Percentiles rank a stretch among this genome's conserved stretches.
Evolutionary conservation across 2,888 invertebrate genomes (phyloP).

Genomic region (Carterocephalus palaemon): DNA sequence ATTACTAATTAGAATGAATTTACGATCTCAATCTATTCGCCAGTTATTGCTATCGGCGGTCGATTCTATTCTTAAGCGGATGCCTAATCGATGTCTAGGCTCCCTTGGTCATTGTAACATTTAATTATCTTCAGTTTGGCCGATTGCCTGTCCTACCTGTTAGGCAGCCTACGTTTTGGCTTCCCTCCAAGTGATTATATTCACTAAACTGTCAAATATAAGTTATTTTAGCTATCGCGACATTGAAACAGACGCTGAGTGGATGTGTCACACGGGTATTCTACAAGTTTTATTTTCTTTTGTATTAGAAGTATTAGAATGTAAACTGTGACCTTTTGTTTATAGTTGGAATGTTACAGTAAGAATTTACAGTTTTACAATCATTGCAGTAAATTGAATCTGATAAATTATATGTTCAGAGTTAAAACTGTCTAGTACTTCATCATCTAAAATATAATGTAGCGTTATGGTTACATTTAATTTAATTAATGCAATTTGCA

Average conservation of each 20-base stretch:
- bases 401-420: too few relatives aligned
- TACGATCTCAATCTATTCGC: constrained; percentile 4
- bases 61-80: constrained; percentile 42
- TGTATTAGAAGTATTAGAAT: not conserved
- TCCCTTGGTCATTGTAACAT: constrained; percentile 69
- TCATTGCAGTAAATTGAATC: too few relatives aligned
- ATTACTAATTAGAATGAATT: constrained; percentile 4
- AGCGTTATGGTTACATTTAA: too few relatives aligned
- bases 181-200: constrained; percentile 67
- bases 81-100: constrained; percentile 57
- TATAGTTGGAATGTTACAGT: too few relatives aligned
- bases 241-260: constrained; percentile 58
- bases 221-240: constrained; percentile 75
- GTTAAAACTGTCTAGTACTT: too few relatives aligned
- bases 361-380: too few relatives aligned
- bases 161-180: constrained; percentile 67
- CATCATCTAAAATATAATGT: too few relatives aligned
- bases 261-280: constrained; percentile 30
- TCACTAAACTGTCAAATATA: constrained; percentile 76
- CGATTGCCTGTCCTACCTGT: constrained; percentile 71
- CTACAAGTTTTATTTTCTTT: not conserved
- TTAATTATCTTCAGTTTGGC: constrained; percentile 75
- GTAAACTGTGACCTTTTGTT: not conserved
- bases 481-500: too few relatives aligned
- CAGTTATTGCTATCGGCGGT: constrained; percentile 17